phyloP scores from a whole-genome alignment of 2,888 invertebrate species.

The Sympetrum striolatum region DNA sequence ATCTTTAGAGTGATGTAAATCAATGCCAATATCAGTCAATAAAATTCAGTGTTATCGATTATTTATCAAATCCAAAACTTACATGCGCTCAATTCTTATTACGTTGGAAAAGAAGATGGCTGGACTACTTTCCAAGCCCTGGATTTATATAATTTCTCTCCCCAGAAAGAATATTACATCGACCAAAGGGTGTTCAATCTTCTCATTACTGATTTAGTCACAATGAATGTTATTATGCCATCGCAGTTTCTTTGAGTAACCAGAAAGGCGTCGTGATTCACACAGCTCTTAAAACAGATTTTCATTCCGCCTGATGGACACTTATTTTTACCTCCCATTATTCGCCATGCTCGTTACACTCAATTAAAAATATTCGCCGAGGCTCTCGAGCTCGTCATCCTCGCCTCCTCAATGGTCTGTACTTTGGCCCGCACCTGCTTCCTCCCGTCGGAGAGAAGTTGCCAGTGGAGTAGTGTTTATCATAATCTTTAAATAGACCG shows the following conservation, averaged over 20 bases:
- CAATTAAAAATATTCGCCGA: background rate
- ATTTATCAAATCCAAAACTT: no score
- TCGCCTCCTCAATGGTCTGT: background rate
- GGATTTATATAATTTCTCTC: no score
- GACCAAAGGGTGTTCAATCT: no score
- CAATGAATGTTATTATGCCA: no score
- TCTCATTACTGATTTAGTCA: no score
- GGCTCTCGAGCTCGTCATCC: background rate
- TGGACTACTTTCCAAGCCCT: no score
- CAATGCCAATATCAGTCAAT: no score
- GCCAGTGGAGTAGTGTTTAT: constrained; percentile 7
- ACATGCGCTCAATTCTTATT: no score
- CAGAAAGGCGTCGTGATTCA: background rate
- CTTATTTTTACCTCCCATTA: background rate
- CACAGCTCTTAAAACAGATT: background rate
- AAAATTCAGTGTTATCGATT: no score
- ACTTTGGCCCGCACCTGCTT: constrained; percentile 21
- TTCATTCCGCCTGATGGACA: background rate
- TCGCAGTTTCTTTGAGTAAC: background rate
- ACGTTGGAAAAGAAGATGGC: no score
- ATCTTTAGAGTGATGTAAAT: no score
- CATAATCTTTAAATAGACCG: constrained; percentile 34
- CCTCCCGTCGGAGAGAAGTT: background rate
- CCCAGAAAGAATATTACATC: no score
- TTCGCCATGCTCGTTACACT: background rate